A percentile compares a stretch with the other conserved stretches of the same genome.
Conservation (phyloP, 1,140 invertebrate genomes). For the Pseudoatta argentina region DNA sequence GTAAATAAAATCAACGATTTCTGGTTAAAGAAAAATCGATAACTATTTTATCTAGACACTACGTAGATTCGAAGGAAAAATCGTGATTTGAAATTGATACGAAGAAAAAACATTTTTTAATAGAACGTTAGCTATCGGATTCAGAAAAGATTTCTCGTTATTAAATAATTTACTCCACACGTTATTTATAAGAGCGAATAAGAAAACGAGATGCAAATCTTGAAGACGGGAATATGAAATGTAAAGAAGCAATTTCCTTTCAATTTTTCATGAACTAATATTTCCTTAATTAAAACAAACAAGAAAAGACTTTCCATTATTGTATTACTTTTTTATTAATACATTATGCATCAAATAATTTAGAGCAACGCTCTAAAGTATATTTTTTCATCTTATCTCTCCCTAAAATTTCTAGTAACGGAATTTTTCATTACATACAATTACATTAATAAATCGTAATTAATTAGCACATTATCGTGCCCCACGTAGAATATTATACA, state of each 20-base stretch:
- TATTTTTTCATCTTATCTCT: not conserved
- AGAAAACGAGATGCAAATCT: not conserved
- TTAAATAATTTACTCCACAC: constrained; percentile 4
- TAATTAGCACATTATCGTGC: not conserved
- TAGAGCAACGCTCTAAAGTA: not conserved
- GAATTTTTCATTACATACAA: not conserved
- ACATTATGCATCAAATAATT: not conserved
- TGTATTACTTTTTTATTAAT: not conserved
- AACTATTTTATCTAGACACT: not conserved
- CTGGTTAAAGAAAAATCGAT: constrained; percentile 6
- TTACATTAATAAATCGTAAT: not conserved
- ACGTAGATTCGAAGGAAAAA: not conserved
- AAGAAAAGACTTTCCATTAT: not conserved
- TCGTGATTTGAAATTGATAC: constrained; percentile 1
- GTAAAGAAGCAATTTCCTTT: constrained; percentile 7
- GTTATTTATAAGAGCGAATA: not conserved
- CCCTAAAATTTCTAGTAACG: not conserved
- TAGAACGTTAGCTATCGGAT: not conserved
- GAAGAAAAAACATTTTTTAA: constrained; percentile 2
- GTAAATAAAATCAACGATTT: constrained; percentile 35
- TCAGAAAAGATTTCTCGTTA: not conserved
- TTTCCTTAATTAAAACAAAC: not conserved
- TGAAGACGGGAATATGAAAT: not conserved
- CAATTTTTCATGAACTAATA: constrained; percentile 27
- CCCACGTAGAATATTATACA: not conserved